Percentiles rank a stretch among this genome's conserved stretches.
phyloP scores from a whole-genome alignment of 1,140 invertebrate species.

The Drosophila chauvacae region DNA sequence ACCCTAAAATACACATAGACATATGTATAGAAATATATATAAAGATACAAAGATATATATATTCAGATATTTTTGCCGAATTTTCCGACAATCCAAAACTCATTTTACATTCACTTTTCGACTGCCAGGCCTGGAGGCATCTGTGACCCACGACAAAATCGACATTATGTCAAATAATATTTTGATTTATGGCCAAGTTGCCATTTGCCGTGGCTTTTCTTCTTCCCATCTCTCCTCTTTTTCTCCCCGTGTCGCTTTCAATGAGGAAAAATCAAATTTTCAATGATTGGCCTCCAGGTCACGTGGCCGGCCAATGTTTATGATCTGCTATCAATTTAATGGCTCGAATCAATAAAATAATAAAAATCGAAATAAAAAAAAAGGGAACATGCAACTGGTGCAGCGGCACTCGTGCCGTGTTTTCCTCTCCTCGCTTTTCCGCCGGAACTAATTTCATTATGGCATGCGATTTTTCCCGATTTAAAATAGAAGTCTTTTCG shows the following conservation, averaged over 20 bases:
- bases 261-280: slow-evolving; percentile 64
- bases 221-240: neutral
- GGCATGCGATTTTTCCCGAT: slow-evolving; percentile 3
- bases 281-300: slow-evolving; percentile 63
- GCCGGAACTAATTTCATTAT: slow-evolving; percentile 24
- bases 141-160: slow-evolving; percentile 58
- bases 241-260: neutral
- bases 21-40: neutral
- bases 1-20: neutral
- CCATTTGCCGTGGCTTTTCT: slow-evolving; percentile 20
- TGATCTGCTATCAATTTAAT: slow-evolving; percentile 70
- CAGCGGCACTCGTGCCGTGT: neutral
- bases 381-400: slow-evolving; percentile 13
- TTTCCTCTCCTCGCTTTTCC: neutral
- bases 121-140: slow-evolving; percentile 27
- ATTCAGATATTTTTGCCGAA: neutral
- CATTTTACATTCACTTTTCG: slow-evolving; percentile 36
- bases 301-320: slow-evolving; percentile 54
- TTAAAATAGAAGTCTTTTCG: slow-evolving; percentile 7
- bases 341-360: slow-evolving; percentile 61
- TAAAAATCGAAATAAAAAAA: slow-evolving; percentile 24
- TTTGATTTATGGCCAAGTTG: slow-evolving; percentile 65
- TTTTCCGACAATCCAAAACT: slow-evolving; percentile 21
- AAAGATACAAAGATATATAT: neutral
- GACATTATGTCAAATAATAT: slow-evolving; percentile 64